Evolutionary conservation across 2,113 vertebrate species (phyloP), one percentile per base, ranked within the genome.

Genomic region (Sinosuthora webbiana): DNA sequence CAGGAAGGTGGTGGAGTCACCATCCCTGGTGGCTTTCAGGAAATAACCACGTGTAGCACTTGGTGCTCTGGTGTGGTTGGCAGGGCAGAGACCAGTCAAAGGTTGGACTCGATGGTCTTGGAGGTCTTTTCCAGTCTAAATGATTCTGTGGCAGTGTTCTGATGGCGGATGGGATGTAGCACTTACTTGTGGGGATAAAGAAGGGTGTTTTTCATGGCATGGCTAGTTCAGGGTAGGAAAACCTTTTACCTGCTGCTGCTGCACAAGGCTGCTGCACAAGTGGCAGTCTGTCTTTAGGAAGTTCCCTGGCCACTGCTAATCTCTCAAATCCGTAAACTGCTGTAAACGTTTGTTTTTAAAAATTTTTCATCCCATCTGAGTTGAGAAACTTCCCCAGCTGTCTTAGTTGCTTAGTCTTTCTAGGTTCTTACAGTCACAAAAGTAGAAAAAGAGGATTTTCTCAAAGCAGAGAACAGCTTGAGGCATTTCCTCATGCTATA

Each of bases 1-100:
- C 31, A 27, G 56, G 63, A 41, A 37, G 35, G 71, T 31, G 35
- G 10, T 49, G 71, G 63, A 69, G 30, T 42, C 55, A 62, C 55
- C 25, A 28, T 33, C 42, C 47, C 31, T 62, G 56, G 31, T 42
- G 56, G 31, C 22, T 49, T 49, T 42, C 35, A 70, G 23, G 42
- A 63, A 49, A 20, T 37, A 27, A 62, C 25, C 4, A 2, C 18
- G 33, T 0, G 0, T 33, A 35, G 63, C 35, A 49, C 35, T 31
- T 0, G 0, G 25, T 63, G 55, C 71, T 35, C 7, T 49, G 55
- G 25, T 76, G 41, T 76, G 47, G 14, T 42, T 90, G 56, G n/a
- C 45, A 52, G 52, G 47, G 30, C 7, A 35, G 18, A 35, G 18
- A 31, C 27, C 35, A 18, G 19, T 20, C 33, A 39, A 19, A 56